Evolutionary conservation across 1,140 invertebrate genomes (phyloP), one percentile per base, ranked within the genome.

Genomic region (Sycophila sp.): DNA sequence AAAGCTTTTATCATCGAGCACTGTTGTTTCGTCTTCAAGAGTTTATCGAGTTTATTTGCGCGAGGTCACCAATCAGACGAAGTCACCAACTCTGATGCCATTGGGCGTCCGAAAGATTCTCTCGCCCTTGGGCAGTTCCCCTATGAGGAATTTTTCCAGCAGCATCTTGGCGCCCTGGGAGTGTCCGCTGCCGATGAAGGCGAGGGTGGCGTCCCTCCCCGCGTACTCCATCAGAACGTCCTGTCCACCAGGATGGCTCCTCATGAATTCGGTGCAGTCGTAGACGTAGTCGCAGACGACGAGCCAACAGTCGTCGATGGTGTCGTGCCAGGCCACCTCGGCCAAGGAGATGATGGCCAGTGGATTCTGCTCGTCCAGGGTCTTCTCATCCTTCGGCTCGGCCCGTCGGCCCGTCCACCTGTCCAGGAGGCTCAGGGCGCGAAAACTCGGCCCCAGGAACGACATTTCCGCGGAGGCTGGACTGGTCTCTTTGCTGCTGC

Each of bases 191-290:
- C 94, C 91, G 24, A 92, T 86, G 83, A 97, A 96, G 0, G 94
- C 92, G 0, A 94, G 85, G 2, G 94, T 96, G 0, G 94, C 94
- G 81, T 98, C 96, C 5, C 91, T 87, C 1, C 96, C 96, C 0
- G 94, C 94, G 79, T 96, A 90, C 76, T 97, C 95, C 71, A 96
- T 77, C 38, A 97, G 88, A 1, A 97, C 88, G 28, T 97, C 95
- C 2, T 89, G 87, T 4, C 95, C 95, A 30, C 95, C 96, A 0
- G 95, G 95, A 86, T 97, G 96, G 87, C 89, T 88, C 69, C 89
- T 84, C n/a, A 94, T 75, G 74, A 94, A 93, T 4, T 88, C 87
- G 1, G 92, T 93, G 26, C 93, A 89, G 71, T 94, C 89, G 79
- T 93, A 94, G 6, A 94, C 91, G 32, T 91, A 88, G 82, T 94